These are phyloP conservation scores for Brenthis daphne DNA, from an alignment of 2,888 invertebrate genomes.

Conservation along the genomic window DNA sequence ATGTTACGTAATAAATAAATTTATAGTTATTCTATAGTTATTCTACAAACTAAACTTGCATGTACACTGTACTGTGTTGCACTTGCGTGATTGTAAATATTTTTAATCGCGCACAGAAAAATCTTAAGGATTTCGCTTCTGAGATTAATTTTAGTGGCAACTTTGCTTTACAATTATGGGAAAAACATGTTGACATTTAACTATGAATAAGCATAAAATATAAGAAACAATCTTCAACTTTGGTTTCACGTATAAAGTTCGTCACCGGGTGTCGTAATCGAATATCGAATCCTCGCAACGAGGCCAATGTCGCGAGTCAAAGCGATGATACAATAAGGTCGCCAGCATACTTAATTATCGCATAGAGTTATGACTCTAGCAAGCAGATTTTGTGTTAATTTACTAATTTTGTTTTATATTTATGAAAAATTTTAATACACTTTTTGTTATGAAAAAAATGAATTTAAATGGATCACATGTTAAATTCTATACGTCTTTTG, in stretches of 20 bases:
- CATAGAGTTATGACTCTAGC: background rate
- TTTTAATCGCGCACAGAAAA: no score
- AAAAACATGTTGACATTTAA: background rate
- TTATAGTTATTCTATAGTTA: no score
- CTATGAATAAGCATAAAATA: slow-evolving; percentile 12
- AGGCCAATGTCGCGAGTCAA: slow-evolving; percentile 67
- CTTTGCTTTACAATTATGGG: background rate
- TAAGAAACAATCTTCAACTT: slow-evolving; percentile 11
- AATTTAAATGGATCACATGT: no score
- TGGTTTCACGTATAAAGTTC: slow-evolving; percentile 40
- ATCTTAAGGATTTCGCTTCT: no score
- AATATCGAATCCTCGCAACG: slow-evolving; percentile 65
- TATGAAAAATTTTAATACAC: background rate
- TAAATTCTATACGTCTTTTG: no score
- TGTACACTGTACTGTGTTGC: no score
- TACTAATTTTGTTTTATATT: background rate
- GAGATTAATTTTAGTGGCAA: no score
- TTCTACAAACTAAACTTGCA: no score
- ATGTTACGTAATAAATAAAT: no score
- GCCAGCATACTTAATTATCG: slow-evolving; percentile 39
- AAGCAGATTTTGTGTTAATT: background rate
- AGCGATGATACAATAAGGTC: slow-evolving; percentile 47
- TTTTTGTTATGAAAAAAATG: no score
- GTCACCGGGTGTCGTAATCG: slow-evolving; percentile 66
- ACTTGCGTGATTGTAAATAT: no score